Percentiles rank a stretch among this genome's conserved stretches.
Conservation (phyloP, 2,888 invertebrate genomes). For the Pammene fasciana region DNA sequence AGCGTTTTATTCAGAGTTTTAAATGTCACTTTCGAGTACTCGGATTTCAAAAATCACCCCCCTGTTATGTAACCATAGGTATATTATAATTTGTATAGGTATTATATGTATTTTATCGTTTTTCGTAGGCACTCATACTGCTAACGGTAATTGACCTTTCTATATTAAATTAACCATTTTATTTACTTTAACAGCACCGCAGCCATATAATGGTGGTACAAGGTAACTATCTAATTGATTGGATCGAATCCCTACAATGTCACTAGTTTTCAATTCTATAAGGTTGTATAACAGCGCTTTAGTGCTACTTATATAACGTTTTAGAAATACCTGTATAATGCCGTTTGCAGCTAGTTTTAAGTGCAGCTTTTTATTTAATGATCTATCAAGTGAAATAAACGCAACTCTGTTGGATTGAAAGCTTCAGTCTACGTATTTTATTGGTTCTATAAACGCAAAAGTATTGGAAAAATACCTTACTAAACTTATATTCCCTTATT, state of each 20-base stretch:
- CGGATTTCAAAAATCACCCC: too few species aligned
- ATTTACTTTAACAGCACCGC: conserved; percentile 18
- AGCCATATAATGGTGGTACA: conserved; percentile 33
- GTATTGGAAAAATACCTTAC: neutral
- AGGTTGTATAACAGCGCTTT: conserved; percentile 14
- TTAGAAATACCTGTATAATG: neutral
- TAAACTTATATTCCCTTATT: too few species aligned
- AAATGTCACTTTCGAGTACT: too few species aligned
- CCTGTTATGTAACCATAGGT: too few species aligned
- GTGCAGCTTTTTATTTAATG: conserved; percentile 36
- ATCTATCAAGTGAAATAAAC: conserved; percentile 36
- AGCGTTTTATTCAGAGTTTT: too few species aligned
- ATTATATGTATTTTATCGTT: too few species aligned
- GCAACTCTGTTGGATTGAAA: conserved; percentile 27
- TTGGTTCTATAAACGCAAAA: neutral
- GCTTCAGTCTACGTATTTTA: conserved; percentile 1
- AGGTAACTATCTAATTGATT: conserved; percentile 39
- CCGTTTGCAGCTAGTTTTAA: conserved; percentile 23
- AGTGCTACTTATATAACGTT: conserved; percentile 12
- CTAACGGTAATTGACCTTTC: neutral
- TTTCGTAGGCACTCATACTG: too few species aligned
- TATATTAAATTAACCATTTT: conserved; percentile 2
- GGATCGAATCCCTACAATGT: conserved; percentile 37
- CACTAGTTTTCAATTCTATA: neutral
- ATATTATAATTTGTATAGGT: too few species aligned